Conservation (phyloP, 2,113 vertebrate genomes). For the Neotragus pygmaeus region DNA sequence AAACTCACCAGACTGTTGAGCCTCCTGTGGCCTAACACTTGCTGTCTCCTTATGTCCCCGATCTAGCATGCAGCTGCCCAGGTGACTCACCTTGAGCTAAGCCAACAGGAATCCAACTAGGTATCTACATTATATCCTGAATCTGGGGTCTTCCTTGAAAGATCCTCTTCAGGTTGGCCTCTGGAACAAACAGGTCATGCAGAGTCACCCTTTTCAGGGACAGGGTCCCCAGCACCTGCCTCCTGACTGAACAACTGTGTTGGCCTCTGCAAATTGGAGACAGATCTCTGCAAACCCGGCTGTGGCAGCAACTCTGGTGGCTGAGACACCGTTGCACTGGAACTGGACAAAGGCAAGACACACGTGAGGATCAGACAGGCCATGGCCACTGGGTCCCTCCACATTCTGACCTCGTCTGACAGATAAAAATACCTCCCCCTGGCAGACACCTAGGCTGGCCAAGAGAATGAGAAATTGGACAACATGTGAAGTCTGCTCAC, state of each 20-base stretch:
- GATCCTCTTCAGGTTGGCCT: neutral
- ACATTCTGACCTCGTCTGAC: neutral
- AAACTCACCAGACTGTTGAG: neutral
- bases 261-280: slow-evolving; percentile 99
- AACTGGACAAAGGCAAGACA: slow-evolving; percentile 81
- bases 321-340: slow-evolving; percentile 93
- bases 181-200: accelerated
- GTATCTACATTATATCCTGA: neutral
- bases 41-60: neutral
- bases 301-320: slow-evolving; percentile 97
- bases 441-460: too few relatives aligned
- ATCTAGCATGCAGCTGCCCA: neutral
- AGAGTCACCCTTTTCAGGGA: neutral
- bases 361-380: neutral
- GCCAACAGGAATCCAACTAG: neutral
- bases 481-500: accelerated
- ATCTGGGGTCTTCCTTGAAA: neutral
- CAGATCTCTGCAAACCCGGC: slow-evolving; percentile 99
- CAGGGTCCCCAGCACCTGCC: slow-evolving; percentile 77
- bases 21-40: neutral
- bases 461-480: neutral
- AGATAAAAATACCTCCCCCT: neutral
- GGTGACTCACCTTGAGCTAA: neutral
- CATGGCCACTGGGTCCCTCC: too few relatives aligned
- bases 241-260: slow-evolving; percentile 92